A percentile compares a stretch with the other conserved stretches of the same genome.
Evolutionary conservation across 2,113 vertebrate species (phyloP).

Genomic region (Neopipo cinnamomea): DNA sequence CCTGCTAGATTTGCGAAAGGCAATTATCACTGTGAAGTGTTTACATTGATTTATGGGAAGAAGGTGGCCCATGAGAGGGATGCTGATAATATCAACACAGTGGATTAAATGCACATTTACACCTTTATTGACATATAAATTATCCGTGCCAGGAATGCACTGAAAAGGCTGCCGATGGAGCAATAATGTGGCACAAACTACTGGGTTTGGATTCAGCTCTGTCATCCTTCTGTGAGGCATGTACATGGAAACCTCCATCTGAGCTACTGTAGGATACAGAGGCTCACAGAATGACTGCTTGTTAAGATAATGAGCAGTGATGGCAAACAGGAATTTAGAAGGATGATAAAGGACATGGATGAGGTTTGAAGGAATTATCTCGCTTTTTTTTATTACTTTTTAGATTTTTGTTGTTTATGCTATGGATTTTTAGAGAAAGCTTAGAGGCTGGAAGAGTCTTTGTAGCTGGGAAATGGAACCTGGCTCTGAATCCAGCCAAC

Average conservation of each 20-base stretch:
- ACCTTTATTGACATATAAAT: conserved; percentile 78
- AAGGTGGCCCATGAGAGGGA: conserved; percentile 72
- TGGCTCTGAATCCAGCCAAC: conserved; percentile 84
- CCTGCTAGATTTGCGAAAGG: conserved; percentile 62
- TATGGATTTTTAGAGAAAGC: conserved; percentile 71
- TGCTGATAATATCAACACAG: conserved; percentile 73
- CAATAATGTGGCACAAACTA: conserved; percentile 70
- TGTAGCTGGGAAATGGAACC: conserved; percentile 88
- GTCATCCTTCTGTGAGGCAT: conserved; percentile 60
- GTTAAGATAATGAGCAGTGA: conserved; percentile 22
- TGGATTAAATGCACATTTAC: conserved; percentile 79
- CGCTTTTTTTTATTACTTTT: neutral
- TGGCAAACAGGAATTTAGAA: conserved; percentile 38
- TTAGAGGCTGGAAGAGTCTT: conserved; percentile 51
- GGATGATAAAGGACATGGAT: conserved; percentile 52
- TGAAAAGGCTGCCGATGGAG: conserved; percentile 67
- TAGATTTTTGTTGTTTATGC: conserved; percentile 25
- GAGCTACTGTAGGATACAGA: conserved; percentile 55
- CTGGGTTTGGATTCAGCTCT: conserved; percentile 63
- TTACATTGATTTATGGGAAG: conserved; percentile 75
- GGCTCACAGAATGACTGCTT: conserved; percentile 40
- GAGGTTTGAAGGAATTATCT: conserved; percentile 58
- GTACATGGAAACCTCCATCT: conserved; percentile 53
- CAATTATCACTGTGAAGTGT: conserved; percentile 53
- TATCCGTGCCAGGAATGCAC: conserved; percentile 71